These are phyloP conservation scores for Ganaspis brasiliensis DNA, from an alignment of 2,888 invertebrate genomes.

Conservation along the genomic window DNA sequence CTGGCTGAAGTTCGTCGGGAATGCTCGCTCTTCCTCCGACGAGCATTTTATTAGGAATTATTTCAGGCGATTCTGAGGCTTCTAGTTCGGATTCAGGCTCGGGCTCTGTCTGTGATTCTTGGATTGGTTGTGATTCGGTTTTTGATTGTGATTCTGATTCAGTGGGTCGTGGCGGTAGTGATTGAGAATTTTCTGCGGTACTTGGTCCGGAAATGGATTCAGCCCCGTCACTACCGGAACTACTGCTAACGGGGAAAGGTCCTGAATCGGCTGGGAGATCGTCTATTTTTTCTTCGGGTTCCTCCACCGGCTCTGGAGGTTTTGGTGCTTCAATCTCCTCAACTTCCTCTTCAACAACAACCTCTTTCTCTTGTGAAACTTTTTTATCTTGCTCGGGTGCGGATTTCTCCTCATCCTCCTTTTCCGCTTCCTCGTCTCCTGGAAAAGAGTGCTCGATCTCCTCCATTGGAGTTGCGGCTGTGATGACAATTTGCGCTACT, in stretches of 20 bases:
- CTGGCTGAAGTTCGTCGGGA: slow-evolving; percentile 94
- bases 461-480: slow-evolving; percentile 97
- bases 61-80: slow-evolving; percentile 69
- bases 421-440: slow-evolving; percentile 79
- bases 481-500: slow-evolving; percentile 95
- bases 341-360: slow-evolving; percentile 57
- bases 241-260: slow-evolving; percentile 85
- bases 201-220: slow-evolving; percentile 85
- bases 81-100: slow-evolving; percentile 57
- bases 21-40: slow-evolving; percentile 91
- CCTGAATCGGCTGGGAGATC: slow-evolving; percentile 84
- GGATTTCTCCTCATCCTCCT: slow-evolving; percentile 57
- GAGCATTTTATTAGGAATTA: slow-evolving; percentile 80
- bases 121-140: slow-evolving; percentile 44
- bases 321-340: slow-evolving; percentile 66
- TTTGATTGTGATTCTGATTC: slow-evolving; percentile 13
- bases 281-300: slow-evolving; percentile 58
- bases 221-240: slow-evolving; percentile 85
- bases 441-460: slow-evolving; percentile 92
- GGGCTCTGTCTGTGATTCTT: slow-evolving; percentile 46
- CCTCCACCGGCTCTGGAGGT: slow-evolving; percentile 60
- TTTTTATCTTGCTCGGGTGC: slow-evolving; percentile 50
- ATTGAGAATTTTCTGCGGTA: slow-evolving; percentile 84
- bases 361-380: slow-evolving; percentile 60
- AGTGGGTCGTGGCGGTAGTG: slow-evolving; percentile 74